A percentile compares a stretch with the other conserved stretches of the same genome.
Conservation (phyloP, 2,888 invertebrate genomes). For the Polymixis flavicincta region DNA sequence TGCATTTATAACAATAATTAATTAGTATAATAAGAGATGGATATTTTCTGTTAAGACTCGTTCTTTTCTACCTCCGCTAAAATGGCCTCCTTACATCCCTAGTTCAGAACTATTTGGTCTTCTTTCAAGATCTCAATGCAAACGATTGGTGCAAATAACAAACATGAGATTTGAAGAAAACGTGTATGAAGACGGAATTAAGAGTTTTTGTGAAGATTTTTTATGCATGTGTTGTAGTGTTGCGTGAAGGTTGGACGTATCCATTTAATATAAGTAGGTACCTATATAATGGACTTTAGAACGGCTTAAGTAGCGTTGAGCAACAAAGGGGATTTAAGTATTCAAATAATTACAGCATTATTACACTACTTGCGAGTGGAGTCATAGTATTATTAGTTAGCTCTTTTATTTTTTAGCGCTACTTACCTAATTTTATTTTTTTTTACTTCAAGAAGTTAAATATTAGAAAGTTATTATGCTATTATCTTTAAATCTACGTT, state of each 20-base stretch:
- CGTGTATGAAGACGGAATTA: background rate
- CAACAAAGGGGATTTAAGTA: background rate
- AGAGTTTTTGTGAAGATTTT: background rate
- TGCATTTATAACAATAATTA: too few species aligned
- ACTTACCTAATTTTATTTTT: background rate
- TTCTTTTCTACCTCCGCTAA: background rate
- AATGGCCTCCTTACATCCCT: background rate
- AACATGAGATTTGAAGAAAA: conserved; percentile 26
- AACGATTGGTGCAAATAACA: conserved; percentile 47
- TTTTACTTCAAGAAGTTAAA: background rate
- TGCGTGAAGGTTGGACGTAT: background rate
- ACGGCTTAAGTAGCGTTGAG: background rate
- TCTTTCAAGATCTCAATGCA: conserved; percentile 43
- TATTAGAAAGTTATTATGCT: background rate
- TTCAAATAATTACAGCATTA: background rate
- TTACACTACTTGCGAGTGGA: background rate
- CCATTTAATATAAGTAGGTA: too few species aligned
- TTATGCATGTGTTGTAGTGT: background rate
- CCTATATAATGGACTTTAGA: background rate
- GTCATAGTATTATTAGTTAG: background rate
- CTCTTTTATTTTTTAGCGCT: background rate
- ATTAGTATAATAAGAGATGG: too few species aligned
- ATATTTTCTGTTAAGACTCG: background rate
- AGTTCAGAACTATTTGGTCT: conserved; percentile 61
- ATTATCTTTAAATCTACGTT: background rate